phyloP scores from a whole-genome alignment of 2,113 vertebrate genomes.

The Edolisoma coerulescens region DNA sequence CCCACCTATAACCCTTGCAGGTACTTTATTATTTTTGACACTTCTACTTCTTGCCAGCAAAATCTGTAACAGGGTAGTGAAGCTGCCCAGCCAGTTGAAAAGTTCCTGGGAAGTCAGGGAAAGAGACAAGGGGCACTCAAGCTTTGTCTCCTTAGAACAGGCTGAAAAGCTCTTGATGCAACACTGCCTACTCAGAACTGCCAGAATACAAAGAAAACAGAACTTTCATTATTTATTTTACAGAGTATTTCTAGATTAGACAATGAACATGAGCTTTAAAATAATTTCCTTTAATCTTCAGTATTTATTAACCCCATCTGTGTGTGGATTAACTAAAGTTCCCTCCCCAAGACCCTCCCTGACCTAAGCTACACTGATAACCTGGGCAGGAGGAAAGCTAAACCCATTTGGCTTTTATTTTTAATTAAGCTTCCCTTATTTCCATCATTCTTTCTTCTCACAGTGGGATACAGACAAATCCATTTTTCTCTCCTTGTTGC shows the following conservation, averaged over 20 bases:
- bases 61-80: background rate
- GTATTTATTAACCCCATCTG: background rate
- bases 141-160: background rate
- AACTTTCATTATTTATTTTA: background rate
- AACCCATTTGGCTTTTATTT: background rate
- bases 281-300: background rate
- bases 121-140: background rate
- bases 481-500: background rate
- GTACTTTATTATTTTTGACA: background rate
- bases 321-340: background rate
- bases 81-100: background rate
- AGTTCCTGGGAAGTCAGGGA: background rate
- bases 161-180: background rate
- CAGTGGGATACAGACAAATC: background rate
- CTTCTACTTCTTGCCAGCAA: background rate
- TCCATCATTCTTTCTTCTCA: background rate
- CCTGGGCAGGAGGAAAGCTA: background rate
- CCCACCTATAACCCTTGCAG: background rate
- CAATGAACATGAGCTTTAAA: background rate
- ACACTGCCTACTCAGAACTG: background rate
- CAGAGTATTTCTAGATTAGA: background rate
- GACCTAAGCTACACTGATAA: background rate
- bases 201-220: background rate
- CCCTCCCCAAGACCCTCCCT: background rate
- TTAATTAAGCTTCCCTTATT: constrained; percentile 1